Evolutionary conservation across 64 coral and sea anemone species (phyloP).

Genomic region (Porites lutea): DNA sequence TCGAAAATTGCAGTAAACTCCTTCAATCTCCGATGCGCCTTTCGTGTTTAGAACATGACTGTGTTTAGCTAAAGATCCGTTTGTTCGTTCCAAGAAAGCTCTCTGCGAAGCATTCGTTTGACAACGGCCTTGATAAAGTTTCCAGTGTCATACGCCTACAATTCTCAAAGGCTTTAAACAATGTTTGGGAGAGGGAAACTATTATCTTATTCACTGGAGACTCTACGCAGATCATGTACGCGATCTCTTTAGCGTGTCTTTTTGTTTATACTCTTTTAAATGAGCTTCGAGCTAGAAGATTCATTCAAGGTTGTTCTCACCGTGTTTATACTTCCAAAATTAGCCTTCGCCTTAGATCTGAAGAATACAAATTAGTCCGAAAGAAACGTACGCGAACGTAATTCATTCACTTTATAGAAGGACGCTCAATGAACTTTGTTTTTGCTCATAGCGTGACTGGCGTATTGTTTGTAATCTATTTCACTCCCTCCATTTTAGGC

Average conservation of each 20-base stretch:
- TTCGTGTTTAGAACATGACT: not conserved
- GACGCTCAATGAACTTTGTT: not conserved
- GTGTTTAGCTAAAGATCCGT: not conserved
- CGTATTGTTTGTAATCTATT: not conserved
- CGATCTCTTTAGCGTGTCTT: not conserved
- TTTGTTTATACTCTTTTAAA: not conserved
- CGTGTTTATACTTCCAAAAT: not conserved
- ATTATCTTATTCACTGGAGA: not conserved
- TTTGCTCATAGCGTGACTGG: conserved; percentile 33
- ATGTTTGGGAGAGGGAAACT: not conserved
- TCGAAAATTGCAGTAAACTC: not conserved
- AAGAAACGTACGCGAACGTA: not conserved
- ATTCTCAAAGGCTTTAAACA: not conserved
- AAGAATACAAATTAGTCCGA: not conserved
- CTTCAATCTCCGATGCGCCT: not conserved
- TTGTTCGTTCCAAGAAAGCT: not conserved
- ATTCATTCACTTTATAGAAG: not conserved
- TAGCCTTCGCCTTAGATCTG: not conserved
- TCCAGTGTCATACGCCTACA: not conserved
- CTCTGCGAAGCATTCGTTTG: not conserved
- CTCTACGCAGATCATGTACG: not conserved
- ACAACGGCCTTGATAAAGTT: not conserved
- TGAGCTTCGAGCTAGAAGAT: not conserved
- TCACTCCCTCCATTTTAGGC: not conserved
- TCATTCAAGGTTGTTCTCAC: not conserved